phyloP scores from a whole-genome alignment of 2,797 vertebrate genomes.

The Tauraco hartlaubi region DNA sequence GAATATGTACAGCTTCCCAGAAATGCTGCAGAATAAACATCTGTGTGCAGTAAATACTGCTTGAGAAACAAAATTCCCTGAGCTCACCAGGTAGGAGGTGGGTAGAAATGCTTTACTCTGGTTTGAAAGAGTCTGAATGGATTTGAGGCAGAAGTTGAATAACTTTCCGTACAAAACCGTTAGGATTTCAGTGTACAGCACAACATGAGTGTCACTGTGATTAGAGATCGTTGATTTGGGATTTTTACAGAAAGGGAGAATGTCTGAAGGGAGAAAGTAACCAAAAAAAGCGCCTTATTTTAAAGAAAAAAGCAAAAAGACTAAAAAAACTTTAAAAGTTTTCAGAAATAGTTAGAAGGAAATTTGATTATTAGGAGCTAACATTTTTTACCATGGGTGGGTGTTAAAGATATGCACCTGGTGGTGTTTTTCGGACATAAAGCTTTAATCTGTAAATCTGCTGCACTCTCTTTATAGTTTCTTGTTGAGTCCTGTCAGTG shows the following conservation, averaged over 20 bases:
- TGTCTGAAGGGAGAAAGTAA: not conserved
- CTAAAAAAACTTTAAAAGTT: not conserved
- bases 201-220: accelerated
- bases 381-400: not conserved
- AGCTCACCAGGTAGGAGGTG: not conserved
- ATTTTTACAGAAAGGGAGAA: not conserved
- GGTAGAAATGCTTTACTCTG: not conserved
- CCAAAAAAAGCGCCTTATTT: accelerated
- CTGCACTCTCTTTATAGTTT: not conserved
- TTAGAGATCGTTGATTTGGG: not conserved
- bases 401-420: not conserved
- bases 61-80: not conserved
- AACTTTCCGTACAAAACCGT: not conserved
- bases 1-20: slow-evolving; percentile 5
- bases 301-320: not conserved
- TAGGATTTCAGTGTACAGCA: not conserved
- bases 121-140: not conserved
- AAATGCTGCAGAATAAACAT: not conserved
- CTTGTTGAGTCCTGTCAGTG: not conserved
- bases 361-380: not conserved
- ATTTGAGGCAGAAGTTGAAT: not conserved
- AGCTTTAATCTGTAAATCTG: not conserved
- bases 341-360: not conserved
- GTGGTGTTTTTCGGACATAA: not conserved
- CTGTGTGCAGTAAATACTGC: not conserved